A percentile compares a stretch with the other conserved stretches of the same genome.
These are phyloP conservation scores for Gari tellinella DNA, from an alignment of 2,888 invertebrate species.

Conservation along the genomic window DNA sequence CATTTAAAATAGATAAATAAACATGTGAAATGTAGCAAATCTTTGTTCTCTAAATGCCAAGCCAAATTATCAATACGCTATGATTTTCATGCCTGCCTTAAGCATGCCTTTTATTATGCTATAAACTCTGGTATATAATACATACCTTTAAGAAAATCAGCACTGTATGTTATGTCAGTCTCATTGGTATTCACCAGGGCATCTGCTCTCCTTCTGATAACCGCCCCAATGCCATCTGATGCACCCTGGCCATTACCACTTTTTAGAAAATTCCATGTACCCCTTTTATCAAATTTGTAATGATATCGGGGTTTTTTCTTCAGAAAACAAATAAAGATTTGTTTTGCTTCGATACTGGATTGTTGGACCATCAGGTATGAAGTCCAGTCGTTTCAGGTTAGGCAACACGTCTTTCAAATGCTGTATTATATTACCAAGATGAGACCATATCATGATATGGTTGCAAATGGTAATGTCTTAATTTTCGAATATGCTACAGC, in stretches of 20 bases:
- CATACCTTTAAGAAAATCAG: constrained; percentile 27
- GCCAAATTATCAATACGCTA: constrained; percentile 3
- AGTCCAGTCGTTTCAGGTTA: constrained; percentile 18
- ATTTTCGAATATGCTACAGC: constrained; percentile 23
- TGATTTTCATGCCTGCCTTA: not conserved
- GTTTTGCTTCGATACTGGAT: constrained; percentile 82
- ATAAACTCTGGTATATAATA: not conserved
- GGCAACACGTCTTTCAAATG: not conserved
- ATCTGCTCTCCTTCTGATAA: constrained; percentile 74
- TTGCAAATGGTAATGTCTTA: constrained; percentile 64
- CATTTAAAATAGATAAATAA: no score
- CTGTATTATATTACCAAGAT: constrained; percentile 75
- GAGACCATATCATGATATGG: constrained; percentile 83
- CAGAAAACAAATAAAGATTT: constrained; percentile 73
- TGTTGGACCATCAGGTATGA: constrained; percentile 81
- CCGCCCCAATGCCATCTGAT: constrained; percentile 78
- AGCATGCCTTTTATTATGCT: not conserved
- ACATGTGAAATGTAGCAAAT: no score
- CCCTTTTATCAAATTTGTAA: constrained; percentile 62
- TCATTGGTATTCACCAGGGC: constrained; percentile 35
- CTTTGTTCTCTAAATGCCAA: not conserved
- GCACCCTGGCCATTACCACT: constrained; percentile 80
- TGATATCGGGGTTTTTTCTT: constrained; percentile 35
- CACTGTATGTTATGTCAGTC: constrained; percentile 28
- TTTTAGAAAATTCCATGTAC: constrained; percentile 80